A percentile compares a stretch with the other conserved stretches of the same genome.
phyloP scores from a whole-genome alignment of 2,113 vertebrate species.

The Corythaeola cristata region DNA sequence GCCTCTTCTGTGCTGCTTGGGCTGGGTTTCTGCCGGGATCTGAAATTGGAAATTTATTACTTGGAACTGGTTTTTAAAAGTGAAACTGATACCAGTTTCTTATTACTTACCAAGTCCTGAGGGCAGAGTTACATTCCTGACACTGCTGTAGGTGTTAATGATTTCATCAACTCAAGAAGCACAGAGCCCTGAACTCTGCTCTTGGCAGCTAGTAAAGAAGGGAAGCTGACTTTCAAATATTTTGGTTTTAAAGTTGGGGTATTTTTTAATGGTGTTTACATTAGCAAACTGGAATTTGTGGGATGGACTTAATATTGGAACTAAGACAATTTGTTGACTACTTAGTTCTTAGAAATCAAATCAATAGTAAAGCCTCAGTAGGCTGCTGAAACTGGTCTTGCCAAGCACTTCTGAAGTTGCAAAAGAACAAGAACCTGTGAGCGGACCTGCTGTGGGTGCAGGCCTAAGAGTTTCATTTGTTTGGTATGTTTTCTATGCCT shows the following conservation, averaged over 20 bases:
- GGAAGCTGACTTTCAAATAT: constrained; percentile 39
- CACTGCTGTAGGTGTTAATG: constrained; percentile 60
- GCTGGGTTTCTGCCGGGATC: constrained; percentile 5
- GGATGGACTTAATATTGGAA: background rate
- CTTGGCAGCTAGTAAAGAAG: constrained; percentile 43
- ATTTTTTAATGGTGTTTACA: constrained; percentile 15
- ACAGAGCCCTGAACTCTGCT: constrained; percentile 25
- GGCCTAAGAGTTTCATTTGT: background rate
- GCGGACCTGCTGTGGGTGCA: constrained; percentile 10
- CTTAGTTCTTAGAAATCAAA: constrained; percentile 31
- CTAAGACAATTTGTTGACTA: background rate
- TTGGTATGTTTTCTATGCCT: constrained; percentile 40
- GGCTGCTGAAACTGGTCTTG: background rate
- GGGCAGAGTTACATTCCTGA: constrained; percentile 58
- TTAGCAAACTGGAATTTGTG: constrained; percentile 24
- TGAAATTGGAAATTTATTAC: constrained; percentile 47
- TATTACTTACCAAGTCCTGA: constrained; percentile 43
- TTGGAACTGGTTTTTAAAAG: constrained; percentile 45
- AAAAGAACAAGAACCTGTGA: constrained; percentile 27
- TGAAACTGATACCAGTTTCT: constrained; percentile 45
- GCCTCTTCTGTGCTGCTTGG: background rate
- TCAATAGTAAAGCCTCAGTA: background rate
- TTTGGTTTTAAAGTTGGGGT: constrained; percentile 12
- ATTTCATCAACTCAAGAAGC: constrained; percentile 51
- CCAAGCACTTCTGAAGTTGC: background rate